Base-by-base conservation (phyloP, 2,113 vertebrate genomes). In the Ciconia maguari region DNA sequence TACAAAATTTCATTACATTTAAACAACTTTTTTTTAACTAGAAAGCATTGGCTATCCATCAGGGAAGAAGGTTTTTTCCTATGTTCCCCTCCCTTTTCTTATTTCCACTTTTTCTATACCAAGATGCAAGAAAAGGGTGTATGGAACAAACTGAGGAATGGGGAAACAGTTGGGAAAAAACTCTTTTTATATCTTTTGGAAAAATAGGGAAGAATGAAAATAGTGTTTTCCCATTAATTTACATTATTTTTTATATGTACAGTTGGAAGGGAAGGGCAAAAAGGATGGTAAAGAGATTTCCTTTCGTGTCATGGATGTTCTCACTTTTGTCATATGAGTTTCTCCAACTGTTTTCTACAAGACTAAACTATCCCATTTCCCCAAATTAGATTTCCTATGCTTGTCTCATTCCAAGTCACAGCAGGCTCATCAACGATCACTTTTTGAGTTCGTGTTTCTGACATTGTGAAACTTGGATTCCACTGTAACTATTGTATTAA, bases 111-210 rank as follows among this genome's bases (percentile, higher is more conserved):
- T 41, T 49, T n/a, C 25, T 57, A 34, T 72, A 61, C 12, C 11
- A 42, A 52, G 30, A n/a, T 79, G 19, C 7, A 64, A 57, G 13
- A 84, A 54, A 8, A 34, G 4, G 5, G 3, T 17, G 2, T 55
- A 24, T 60, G 32, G 16, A 55, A 83, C 7, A 22, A 70, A 41
- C 12, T 41, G 19, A 62, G 16, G 9, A 88, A 62, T 48, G 25
- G 30, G 34, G 10, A 49, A 92, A 58, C 10, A 20, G 12, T 4
- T 76, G 36, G 14, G 8, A 9, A 22, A 13, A 76, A 64, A 13
- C 1, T 0, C 8, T 2, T 24, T 65, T 49, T 16, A 8, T 72
- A 13, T 46, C 0, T 58, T 74, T 78, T 65, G 12, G 22, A 83
- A 48, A 8, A 74, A 61, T 21, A 38, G 8, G 24, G 12, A 85